Conservation (phyloP, 64 coral and sea anemone species). For the Pachyseris speciosa region DNA sequence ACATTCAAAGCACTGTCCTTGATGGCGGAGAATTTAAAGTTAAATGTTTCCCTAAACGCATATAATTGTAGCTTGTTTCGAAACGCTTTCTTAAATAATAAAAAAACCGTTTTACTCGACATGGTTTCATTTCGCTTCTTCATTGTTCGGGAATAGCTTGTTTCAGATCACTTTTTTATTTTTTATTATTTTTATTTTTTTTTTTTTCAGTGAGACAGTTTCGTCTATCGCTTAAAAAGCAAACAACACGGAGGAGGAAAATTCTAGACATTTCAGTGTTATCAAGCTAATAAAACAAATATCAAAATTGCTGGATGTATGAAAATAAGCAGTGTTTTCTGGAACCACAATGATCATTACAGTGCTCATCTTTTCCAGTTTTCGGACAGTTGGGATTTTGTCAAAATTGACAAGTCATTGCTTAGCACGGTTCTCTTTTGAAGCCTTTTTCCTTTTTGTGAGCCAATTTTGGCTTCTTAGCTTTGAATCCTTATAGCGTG, state of each 20-base stretch:
- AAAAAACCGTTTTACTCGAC: too few relatives aligned
- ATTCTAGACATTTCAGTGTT: not conserved
- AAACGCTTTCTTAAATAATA: too few relatives aligned
- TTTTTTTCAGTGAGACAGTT: not conserved
- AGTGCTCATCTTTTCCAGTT: too few relatives aligned
- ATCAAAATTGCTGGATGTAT: not conserved
- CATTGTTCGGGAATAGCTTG: too few relatives aligned
- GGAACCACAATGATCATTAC: not conserved
- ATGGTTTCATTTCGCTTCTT: too few relatives aligned
- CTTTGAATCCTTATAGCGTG: not conserved
- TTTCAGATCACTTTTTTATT: too few relatives aligned
- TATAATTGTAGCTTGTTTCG: too few relatives aligned
- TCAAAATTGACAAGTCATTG: not conserved
- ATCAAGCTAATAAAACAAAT: not conserved
- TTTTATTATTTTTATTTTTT: too few relatives aligned
- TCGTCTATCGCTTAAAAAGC: not conserved
- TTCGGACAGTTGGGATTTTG: not conserved
- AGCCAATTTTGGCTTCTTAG: too few relatives aligned
- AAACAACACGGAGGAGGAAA: not conserved
- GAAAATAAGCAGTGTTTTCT: not conserved
- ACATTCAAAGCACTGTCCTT: too few relatives aligned
- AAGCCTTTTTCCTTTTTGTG: not conserved
- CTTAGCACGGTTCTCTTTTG: not conserved
- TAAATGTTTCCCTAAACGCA: too few relatives aligned
- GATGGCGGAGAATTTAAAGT: too few relatives aligned